Evolutionary conservation across 1,140 invertebrate genomes (phyloP), one percentile per base, ranked within the genome.

Genomic region (Dendrolimus kikuchii): DNA sequence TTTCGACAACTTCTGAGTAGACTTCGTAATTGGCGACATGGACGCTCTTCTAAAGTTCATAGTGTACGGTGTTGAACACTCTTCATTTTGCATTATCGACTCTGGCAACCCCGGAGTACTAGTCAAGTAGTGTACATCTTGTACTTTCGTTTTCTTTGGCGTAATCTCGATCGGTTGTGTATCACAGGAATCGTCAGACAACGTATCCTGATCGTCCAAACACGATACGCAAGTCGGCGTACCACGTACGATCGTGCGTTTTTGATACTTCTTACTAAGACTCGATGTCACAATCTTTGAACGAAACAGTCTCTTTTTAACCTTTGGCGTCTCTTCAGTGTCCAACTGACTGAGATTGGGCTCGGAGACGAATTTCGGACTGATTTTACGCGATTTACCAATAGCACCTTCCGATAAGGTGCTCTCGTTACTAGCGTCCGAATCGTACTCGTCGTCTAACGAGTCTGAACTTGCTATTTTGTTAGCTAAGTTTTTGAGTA

Each of bases 11-110:
- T 93, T 92, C 71, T 95, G 93, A 5, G 94, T 92, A 0, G 94
- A 95, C 66, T 94, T 93, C 0, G 94, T 96, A 51, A 96, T 95
- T 2, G 94, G 95, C 6, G 94, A 95, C 93, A 95, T 95, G 45
- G 93, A 94, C 43, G 92, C 92, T 56, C 93, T 87, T 44, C 90
- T 89, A 62, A 81, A 91, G 80, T 79, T 81, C 3, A 74, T 66
- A 0, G 71, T 71, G 38, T 85, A 90, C 55, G 69, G 90, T 68
- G 73, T 88, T 64, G 70, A 49, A 55, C 75, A 79, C 37, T 79
- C 71, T 39, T 77, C 74, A 42, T 76, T 58, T 37, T 69, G 68
- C 55, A 70, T 61, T 59, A 68, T 62, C 5, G 58, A 48, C 9
- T 85, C 83, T 0, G 71, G 60, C 5, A 87, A 59, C 7, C 89